Evolutionary conservation across 2,888 invertebrate genomes (phyloP).

Genomic region (Spodoptera littoralis): DNA sequence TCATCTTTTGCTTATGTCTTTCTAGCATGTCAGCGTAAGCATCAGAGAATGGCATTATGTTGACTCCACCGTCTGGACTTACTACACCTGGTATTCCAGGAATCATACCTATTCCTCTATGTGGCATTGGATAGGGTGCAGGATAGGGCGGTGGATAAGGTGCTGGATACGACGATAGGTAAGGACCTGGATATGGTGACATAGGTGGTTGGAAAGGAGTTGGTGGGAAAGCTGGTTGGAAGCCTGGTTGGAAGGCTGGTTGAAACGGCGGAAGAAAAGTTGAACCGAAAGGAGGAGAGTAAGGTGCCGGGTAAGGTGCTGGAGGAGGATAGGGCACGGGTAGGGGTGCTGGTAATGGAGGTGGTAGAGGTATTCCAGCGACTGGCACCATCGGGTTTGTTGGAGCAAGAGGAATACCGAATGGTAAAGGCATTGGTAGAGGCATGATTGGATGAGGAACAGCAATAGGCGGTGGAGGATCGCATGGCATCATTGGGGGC

Average conservation of each 20-base stretch:
- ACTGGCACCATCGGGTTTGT: constrained; percentile 59
- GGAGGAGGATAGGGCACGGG: not conserved
- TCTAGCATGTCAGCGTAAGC: constrained; percentile 77
- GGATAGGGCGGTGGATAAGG: constrained; percentile 16
- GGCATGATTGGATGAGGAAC: constrained; percentile 43
- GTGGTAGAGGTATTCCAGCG: constrained; percentile 35
- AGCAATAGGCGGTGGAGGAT: constrained; percentile 18
- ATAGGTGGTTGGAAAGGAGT: not conserved
- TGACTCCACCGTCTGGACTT: constrained; percentile 76
- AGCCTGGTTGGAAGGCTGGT: too few relatives aligned
- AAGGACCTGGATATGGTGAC: constrained; percentile 1
- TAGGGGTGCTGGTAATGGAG: constrained; percentile 7
- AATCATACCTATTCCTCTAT: constrained; percentile 66
- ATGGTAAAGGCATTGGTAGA: constrained; percentile 52
- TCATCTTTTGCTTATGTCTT: constrained; percentile 73
- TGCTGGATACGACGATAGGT: constrained; percentile 9
- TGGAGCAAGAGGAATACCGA: constrained; percentile 60
- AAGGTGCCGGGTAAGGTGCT: not conserved
- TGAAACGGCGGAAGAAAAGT: not conserved
- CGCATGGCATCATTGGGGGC: constrained; percentile 30
- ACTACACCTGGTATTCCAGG: constrained; percentile 78
- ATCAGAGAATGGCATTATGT: constrained; percentile 81
- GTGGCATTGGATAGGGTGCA: constrained; percentile 28
- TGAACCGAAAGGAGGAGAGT: not conserved
- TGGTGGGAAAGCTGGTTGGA: not conserved